A percentile compares a stretch with the other conserved stretches of the same genome.
These are phyloP conservation scores for Meganola albula DNA, from an alignment of 2,888 invertebrate species.

Conservation along the genomic window DNA sequence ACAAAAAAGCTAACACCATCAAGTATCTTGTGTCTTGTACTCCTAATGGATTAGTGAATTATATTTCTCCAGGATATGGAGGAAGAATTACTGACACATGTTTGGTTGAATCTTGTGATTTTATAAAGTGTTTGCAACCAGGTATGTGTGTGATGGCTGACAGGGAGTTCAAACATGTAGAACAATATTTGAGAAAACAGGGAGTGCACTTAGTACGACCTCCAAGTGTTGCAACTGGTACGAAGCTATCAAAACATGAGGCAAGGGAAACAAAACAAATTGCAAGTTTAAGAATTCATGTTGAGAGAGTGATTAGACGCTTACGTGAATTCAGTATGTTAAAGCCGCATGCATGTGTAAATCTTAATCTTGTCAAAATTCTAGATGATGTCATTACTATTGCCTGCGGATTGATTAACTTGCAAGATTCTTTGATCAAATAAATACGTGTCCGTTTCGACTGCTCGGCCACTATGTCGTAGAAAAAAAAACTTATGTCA, in stretches of 20 bases:
- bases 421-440: conserved; percentile 25
- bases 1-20: no score
- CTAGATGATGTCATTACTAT: conserved; percentile 23
- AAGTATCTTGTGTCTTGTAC: no score
- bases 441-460: conserved; percentile 5
- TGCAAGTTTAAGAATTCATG: conserved; percentile 9
- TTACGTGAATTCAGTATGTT: conserved; percentile 8
- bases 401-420: conserved; percentile 25
- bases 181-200: conserved; percentile 3
- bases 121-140: conserved; percentile 4
- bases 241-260: conserved; percentile 1
- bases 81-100: conserved; percentile 19
- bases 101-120: conserved; percentile 12
- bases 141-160: conserved; percentile 7
- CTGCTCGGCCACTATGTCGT: conserved; percentile 4
- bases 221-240: conserved; percentile 8
- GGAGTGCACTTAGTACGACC: conserved; percentile 3
- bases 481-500: conserved; percentile 5
- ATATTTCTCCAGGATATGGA: conserved; percentile 28
- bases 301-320: conserved; percentile 7
- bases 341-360: conserved; percentile 6
- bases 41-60: conserved; percentile 29
- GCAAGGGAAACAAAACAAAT: conserved; percentile 4
- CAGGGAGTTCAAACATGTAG: conserved; percentile 12
- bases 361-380: conserved; percentile 4